These are phyloP conservation scores for Oreochromis mossambicus DNA, from an alignment of 2,797 vertebrate species.

Conservation along the genomic window DNA sequence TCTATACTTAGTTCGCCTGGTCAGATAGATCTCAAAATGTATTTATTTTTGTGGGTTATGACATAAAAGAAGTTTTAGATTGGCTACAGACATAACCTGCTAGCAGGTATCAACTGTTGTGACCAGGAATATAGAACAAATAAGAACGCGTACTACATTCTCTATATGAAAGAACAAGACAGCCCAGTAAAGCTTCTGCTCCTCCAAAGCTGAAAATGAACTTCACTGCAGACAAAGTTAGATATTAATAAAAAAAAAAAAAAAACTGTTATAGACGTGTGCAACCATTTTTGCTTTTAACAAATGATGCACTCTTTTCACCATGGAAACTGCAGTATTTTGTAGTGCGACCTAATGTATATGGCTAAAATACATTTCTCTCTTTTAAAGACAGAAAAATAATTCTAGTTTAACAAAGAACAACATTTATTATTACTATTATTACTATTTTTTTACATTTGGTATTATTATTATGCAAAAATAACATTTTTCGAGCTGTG, in stretches of 20 bases:
- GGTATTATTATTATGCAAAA: neutral
- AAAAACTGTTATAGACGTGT: neutral
- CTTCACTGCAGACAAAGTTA: slow-evolving; percentile 24
- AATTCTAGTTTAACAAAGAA: neutral
- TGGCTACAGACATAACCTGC: neutral
- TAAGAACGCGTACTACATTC: neutral
- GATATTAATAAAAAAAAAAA: neutral
- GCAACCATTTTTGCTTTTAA: neutral
- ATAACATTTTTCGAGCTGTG: neutral
- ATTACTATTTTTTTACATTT: neutral
- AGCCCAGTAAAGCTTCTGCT: slow-evolving; percentile 32
- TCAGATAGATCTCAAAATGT: neutral
- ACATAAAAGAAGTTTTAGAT: neutral
- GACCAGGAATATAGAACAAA: neutral
- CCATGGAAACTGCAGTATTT: slow-evolving; percentile 6
- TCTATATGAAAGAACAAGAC: slow-evolving; percentile 11
- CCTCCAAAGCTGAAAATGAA: slow-evolving; percentile 42
- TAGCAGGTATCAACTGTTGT: neutral
- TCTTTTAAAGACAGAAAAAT: neutral
- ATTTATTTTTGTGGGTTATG: neutral
- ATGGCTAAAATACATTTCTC: neutral
- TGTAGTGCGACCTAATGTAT: neutral
- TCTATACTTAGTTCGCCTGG: neutral
- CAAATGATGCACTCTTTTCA: neutral
- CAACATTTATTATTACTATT: no score